A percentile compares a stretch with the other conserved stretches of the same genome.
These are phyloP conservation scores for Lutraria rhynchaena DNA, from an alignment of 1,140 invertebrate species.

Conservation along the genomic window DNA sequence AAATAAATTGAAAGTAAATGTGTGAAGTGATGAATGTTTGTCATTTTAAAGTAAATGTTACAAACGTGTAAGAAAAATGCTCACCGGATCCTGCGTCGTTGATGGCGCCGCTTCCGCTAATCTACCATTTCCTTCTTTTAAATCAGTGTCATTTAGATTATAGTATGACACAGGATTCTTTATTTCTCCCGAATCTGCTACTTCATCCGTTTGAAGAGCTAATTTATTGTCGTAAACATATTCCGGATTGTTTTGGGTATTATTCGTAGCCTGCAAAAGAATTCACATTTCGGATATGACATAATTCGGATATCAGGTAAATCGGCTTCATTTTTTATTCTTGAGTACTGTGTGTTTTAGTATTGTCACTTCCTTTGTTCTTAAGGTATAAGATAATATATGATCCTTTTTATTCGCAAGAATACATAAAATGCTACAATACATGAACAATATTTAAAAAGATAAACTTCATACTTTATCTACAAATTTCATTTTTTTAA, in stretches of 20 bases:
- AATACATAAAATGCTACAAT: too few relatives aligned
- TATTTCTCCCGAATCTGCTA: constrained; percentile 19
- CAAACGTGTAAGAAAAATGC: constrained; percentile 1
- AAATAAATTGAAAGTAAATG: too few relatives aligned
- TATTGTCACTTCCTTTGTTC: too few relatives aligned
- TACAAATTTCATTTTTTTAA: too few relatives aligned
- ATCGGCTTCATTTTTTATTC: too few relatives aligned
- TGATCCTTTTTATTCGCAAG: too few relatives aligned
- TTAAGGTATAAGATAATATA: too few relatives aligned
- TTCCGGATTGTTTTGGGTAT: constrained; percentile 20
- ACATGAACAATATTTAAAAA: too few relatives aligned
- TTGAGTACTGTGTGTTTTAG: too few relatives aligned
- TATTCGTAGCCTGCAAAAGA: constrained; percentile 22
- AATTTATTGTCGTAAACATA: constrained; percentile 54
- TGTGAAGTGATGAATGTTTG: too few relatives aligned
- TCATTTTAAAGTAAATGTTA: too few relatives aligned
- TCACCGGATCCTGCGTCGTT: constrained; percentile 36
- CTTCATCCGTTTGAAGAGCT: not conserved
- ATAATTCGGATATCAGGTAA: not conserved
- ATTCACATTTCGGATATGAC: not conserved
- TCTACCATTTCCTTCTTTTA: constrained; percentile 41
- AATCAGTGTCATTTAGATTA: constrained; percentile 41
- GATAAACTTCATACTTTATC: too few relatives aligned
- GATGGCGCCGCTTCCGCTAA: not conserved
- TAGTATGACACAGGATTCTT: constrained; percentile 23